Evolutionary conservation across 1,140 invertebrate genomes (phyloP), one percentile per base, ranked within the genome.

Genomic region (Trypoxylus dichotomus): DNA sequence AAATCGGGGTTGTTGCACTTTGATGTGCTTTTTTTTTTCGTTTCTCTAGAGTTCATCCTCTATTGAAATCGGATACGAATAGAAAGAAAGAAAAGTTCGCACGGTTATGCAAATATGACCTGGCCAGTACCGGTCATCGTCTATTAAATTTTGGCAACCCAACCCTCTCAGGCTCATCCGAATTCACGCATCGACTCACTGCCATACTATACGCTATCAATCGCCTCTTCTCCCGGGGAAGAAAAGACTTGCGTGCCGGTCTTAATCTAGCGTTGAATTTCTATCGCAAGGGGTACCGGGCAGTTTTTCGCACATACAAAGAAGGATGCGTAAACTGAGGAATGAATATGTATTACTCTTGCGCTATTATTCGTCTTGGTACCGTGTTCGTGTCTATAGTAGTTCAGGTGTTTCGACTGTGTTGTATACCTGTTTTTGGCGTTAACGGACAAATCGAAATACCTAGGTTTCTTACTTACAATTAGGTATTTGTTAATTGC

Each of bases 71-170:
- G 47, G 47, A 54, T 54, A 54, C 47, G 47, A 54, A 54, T 54
- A n/a, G 47, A 54, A 54, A 54, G 47, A 54, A 54, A 54, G 47
- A n/a, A 54, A 54, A 54, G 47, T 54, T 54, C 47, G 47, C 47
- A 54, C 47, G 47, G 47, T 54, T 54, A 54, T 54, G 47, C 47
- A 54, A 54, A 54, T 54, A 54, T 54, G 47, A 54, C 47, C 47
- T 19, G 15, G 47, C 47, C 47, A 54, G 47, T 54, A 54, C 47
- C 47, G 47, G 47, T 54, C 47, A 54, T 54, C 47, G 47, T 54
- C 47, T 54, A 54, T 54, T 54, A 54, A 54, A 54, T n/a, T 54
- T 54, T 54, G 47, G 47, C 47, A 54, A 54, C 47, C 47, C 15
- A 54, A 54, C 47, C 47, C 47, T 5, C 47, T 54, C 47, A 15